Conservation (phyloP, 2,797 vertebrate genomes). For the Lerista edwardsae region DNA sequence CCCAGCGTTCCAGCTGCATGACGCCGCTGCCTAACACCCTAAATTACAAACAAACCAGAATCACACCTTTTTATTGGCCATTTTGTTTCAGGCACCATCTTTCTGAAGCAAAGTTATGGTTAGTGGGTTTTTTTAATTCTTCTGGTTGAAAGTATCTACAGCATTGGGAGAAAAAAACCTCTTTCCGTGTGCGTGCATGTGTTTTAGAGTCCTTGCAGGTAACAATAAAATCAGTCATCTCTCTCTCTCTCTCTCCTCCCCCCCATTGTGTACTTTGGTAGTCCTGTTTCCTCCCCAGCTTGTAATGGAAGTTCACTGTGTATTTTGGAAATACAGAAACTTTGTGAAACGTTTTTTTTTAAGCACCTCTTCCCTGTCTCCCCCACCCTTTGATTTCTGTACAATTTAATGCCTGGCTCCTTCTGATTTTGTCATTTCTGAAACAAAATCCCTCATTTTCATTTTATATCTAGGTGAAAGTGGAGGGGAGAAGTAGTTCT, state of each 20-base stretch:
- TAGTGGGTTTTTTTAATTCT: not conserved
- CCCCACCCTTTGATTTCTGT: slow-evolving; percentile 68
- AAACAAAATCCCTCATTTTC: slow-evolving; percentile 49
- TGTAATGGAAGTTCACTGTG: slow-evolving; percentile 79
- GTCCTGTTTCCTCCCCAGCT: slow-evolving; percentile 75
- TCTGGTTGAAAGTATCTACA: slow-evolving; percentile 66
- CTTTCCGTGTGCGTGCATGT: slow-evolving; percentile 33
- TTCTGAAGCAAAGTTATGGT: slow-evolving; percentile 66
- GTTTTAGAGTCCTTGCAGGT: slow-evolving; percentile 66
- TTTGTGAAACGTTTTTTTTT: slow-evolving; percentile 69
- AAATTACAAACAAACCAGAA: slow-evolving; percentile 48
- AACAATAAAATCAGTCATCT: slow-evolving; percentile 75
- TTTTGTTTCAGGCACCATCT: slow-evolving; percentile 65
- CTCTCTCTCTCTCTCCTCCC: slow-evolving; percentile 51
- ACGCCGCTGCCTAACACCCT: no score
- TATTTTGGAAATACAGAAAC: slow-evolving; percentile 79
- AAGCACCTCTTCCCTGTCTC: slow-evolving; percentile 63
- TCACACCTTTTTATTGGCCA: slow-evolving; percentile 60
- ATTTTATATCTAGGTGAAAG: slow-evolving; percentile 49
- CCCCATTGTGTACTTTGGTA: slow-evolving; percentile 77
- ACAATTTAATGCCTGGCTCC: slow-evolving; percentile 53
- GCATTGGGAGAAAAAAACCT: slow-evolving; percentile 61
- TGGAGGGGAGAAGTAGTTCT: not conserved
- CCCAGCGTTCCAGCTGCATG: no score
- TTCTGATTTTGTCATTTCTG: slow-evolving; percentile 73